Conservation (phyloP, 2,888 invertebrate species). For the Julus scandinavius region DNA sequence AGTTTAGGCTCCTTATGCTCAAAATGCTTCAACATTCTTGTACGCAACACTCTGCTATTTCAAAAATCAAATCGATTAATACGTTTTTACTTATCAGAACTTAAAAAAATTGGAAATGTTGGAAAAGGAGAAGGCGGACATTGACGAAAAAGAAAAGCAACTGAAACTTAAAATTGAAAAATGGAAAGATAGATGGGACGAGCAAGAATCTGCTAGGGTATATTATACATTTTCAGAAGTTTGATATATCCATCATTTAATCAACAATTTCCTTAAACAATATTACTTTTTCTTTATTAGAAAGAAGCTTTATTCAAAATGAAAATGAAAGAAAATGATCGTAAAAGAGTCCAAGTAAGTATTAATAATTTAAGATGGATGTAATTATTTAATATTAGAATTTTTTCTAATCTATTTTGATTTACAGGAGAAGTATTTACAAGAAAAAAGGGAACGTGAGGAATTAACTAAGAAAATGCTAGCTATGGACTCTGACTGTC, state of each 20-base stretch:
- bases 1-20: too few species aligned
- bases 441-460: neutral
- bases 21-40: too few species aligned
- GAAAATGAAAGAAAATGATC: conserved; percentile 13
- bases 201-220: neutral
- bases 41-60: too few species aligned
- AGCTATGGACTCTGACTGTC: conserved; percentile 22
- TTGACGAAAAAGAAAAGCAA: neutral
- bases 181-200: conserved; percentile 15
- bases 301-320: neutral
- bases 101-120: neutral
- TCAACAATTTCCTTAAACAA: neutral
- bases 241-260: neutral
- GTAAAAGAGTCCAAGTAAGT: neutral
- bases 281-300: neutral
- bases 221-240: neutral
- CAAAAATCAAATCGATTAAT: neutral
- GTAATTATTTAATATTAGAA: neutral
- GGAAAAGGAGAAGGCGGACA: conserved; percentile 14
- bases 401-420: neutral
- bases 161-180: neutral
- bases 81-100: neutral
- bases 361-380: neutral
- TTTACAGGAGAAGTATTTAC: conserved; percentile 3
- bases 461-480: conserved; percentile 12